Conservation (phyloP, 1,140 invertebrate species). For the Musca domestica region DNA sequence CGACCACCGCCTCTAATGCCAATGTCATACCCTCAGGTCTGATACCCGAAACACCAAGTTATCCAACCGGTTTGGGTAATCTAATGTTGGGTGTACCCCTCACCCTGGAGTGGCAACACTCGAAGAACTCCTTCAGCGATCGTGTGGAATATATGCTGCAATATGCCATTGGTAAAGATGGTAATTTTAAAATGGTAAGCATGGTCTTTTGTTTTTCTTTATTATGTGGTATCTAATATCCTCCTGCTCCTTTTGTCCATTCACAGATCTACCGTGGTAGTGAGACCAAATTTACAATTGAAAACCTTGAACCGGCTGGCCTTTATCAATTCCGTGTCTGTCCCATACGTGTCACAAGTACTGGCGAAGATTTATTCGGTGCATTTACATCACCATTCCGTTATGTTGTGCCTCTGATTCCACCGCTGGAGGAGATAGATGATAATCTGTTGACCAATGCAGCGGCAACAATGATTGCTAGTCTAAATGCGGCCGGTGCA, state of each 20-base stretch:
- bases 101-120: conserved; percentile 60
- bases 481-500: conserved; percentile 5
- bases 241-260: conserved; percentile 27
- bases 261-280: conserved; percentile 69
- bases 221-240: background rate
- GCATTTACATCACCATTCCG: conserved; percentile 64
- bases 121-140: conserved; percentile 50
- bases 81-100: conserved; percentile 42
- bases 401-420: conserved; percentile 40
- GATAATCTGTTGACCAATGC: conserved; percentile 28
- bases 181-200: conserved; percentile 26
- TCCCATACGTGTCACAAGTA: conserved; percentile 63
- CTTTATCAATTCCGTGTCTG: conserved; percentile 74
- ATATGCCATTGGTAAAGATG: conserved; percentile 34
- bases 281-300: conserved; percentile 64
- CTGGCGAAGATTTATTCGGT: conserved; percentile 63
- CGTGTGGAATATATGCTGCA: conserved; percentile 50
- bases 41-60: conserved; percentile 43
- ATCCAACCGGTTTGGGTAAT: conserved; percentile 30
- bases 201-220: background rate
- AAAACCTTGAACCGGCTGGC: conserved; percentile 66
- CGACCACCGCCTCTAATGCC: conserved; percentile 37
- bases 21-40: conserved; percentile 34
- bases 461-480: conserved; percentile 34
- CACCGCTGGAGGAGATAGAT: conserved; percentile 34